Conservation (phyloP, 2,113 vertebrate genomes). For the Elachura formosa region DNA sequence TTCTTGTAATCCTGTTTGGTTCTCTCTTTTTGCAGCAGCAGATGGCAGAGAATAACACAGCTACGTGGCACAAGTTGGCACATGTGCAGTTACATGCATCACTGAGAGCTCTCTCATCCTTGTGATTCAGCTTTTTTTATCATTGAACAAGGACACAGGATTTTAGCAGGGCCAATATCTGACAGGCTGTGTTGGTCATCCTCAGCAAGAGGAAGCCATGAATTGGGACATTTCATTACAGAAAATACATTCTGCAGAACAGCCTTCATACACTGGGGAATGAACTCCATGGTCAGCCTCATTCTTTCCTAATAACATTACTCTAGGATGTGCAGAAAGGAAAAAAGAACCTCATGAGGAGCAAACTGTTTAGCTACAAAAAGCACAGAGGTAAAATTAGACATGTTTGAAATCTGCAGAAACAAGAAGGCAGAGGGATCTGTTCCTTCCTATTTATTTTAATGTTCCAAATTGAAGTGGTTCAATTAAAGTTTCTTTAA, state of each 20-base stretch:
- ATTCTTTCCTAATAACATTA: not conserved
- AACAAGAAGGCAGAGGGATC: not conserved
- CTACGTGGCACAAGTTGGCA: rapidly evolving
- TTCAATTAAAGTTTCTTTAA: not conserved
- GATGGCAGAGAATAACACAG: not conserved
- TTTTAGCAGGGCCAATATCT: not conserved
- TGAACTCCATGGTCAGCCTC: not conserved
- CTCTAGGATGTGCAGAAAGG: not conserved
- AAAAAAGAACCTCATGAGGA: no score
- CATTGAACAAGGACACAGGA: not conserved
- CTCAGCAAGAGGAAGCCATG: not conserved
- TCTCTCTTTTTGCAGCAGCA: not conserved
- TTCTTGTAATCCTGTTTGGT: not conserved
- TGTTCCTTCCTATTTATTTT: not conserved
- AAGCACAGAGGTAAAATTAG: not conserved
- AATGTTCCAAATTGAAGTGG: rapidly evolving
- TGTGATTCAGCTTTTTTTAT: not conserved
- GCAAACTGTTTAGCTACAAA: not conserved
- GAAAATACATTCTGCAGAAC: not conserved
- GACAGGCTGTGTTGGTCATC: not conserved
- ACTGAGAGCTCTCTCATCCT: not conserved
- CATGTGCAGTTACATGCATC: rapidly evolving
- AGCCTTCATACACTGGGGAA: not conserved
- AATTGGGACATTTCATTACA: not conserved
- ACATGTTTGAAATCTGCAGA: not conserved